These are phyloP conservation scores for Triplophysa rosa DNA, from an alignment of 2,113 vertebrate species.

Conservation along the genomic window DNA sequence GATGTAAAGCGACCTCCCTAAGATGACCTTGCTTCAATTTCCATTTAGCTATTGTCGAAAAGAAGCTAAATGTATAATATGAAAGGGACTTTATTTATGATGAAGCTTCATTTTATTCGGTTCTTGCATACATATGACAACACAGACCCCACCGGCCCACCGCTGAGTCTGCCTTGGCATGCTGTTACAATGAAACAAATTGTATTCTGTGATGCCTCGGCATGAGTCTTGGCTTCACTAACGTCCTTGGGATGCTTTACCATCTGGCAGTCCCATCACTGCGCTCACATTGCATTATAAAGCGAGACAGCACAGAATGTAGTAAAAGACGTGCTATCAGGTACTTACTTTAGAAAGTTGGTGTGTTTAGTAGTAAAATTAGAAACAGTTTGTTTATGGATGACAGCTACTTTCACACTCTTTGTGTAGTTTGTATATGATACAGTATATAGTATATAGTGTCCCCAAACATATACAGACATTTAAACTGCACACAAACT, in stretches of 20 bases:
- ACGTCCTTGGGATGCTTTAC: constrained; percentile 56
- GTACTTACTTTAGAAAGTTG: background rate
- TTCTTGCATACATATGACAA: constrained; percentile 51
- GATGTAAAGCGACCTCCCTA: constrained; percentile 30
- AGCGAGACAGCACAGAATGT: constrained; percentile 38
- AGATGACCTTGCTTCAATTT: constrained; percentile 29
- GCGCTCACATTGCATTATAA: constrained; percentile 40
- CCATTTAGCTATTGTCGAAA: constrained; percentile 30
- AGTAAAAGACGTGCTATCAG: background rate
- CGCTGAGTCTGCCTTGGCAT: constrained; percentile 54
- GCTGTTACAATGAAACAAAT: constrained; percentile 56
- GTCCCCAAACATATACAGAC: too few relatives aligned
- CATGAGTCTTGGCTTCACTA: constrained; percentile 55
- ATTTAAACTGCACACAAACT: too few relatives aligned
- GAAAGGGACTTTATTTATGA: constrained; percentile 44
- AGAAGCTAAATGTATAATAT: background rate
- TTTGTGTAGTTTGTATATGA: too few relatives aligned
- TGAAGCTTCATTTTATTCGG: constrained; percentile 44
- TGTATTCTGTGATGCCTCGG: constrained; percentile 57
- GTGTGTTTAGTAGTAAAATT: background rate
- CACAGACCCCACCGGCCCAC: constrained; percentile 47
- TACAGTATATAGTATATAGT: too few relatives aligned
- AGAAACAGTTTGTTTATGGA: background rate
- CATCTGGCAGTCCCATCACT: constrained; percentile 56
- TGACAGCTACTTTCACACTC: background rate